Evolutionary conservation across 2,113 vertebrate species (phyloP).

Genomic region (Phalacrocorax aristotelis): DNA sequence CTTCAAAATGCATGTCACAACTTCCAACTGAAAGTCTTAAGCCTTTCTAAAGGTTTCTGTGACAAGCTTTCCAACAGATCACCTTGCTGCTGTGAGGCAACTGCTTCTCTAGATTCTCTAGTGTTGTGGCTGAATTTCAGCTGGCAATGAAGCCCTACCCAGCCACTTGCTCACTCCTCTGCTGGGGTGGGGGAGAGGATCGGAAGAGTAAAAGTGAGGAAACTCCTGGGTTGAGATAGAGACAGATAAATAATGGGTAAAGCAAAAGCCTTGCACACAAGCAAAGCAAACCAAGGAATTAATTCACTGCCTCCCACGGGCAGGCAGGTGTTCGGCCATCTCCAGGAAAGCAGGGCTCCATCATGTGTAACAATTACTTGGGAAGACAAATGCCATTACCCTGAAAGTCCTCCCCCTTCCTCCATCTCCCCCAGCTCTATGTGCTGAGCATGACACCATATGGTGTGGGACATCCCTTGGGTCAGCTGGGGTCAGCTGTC

Average conservation of each 20-base stretch:
- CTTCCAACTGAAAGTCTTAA: neutral
- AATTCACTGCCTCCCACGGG: fast-evolving
- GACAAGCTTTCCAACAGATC: neutral
- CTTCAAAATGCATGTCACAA: neutral
- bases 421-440: neutral
- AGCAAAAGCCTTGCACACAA: fast-evolving
- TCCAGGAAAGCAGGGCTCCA: neutral
- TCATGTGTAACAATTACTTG: fast-evolving
- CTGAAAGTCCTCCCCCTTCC: fast-evolving
- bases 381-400: neutral
- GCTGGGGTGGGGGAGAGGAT: neutral
- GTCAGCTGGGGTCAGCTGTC: too few relatives aligned
- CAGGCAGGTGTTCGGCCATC: neutral
- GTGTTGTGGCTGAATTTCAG: neutral
- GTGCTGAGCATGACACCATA: neutral
- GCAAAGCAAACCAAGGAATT: neutral
- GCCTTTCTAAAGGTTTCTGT: neutral
- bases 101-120: neutral
- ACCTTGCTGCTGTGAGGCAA: neutral
- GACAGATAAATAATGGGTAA: neutral
- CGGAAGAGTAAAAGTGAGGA: neutral
- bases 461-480: neutral
- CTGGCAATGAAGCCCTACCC: neutral
- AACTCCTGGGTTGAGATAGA: neutral
- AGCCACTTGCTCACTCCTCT: neutral